These are phyloP conservation scores for Cataglyphis cursor DNA, from an alignment of 2,888 invertebrate species.

Conservation along the genomic window DNA sequence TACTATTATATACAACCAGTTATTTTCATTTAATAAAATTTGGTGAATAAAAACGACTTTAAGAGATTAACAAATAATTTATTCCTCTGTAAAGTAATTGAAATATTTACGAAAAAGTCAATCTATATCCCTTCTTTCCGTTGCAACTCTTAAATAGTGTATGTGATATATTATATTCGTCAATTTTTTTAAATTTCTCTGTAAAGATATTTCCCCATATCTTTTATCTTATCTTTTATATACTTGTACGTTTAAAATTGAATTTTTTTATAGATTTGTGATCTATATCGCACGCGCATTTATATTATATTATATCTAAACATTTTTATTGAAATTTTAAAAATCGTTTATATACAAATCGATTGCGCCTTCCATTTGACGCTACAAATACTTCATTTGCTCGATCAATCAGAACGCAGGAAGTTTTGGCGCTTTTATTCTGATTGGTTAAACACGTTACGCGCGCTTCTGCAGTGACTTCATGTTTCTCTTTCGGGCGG, in stretches of 20 bases:
- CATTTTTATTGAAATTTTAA: neutral
- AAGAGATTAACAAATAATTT: constrained; percentile 32
- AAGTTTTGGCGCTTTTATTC: neutral
- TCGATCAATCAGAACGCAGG: neutral
- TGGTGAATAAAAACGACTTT: constrained; percentile 65
- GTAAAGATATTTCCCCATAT: neutral
- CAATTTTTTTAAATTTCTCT: neutral
- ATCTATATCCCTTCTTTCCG: neutral
- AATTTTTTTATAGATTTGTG: neutral
- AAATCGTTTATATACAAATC: neutral
- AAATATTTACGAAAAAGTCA: constrained; percentile 28
- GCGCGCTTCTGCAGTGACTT: neutral
- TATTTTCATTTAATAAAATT: constrained; percentile 78
- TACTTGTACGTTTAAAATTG: neutral
- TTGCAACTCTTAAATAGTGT: neutral
- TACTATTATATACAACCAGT: constrained; percentile 75
- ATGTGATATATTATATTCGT: constrained; percentile 6
- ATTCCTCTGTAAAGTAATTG: constrained; percentile 17
- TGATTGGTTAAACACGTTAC: neutral
- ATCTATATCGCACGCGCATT: neutral
- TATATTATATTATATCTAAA: constrained; percentile 2
- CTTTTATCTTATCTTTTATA: neutral
- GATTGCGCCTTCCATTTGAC: neutral
- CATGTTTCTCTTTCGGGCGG: too few species aligned
- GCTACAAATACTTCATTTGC: neutral